Evolutionary conservation across 2,888 invertebrate genomes (phyloP).

Genomic region (Archaeoteleia sp.): DNA sequence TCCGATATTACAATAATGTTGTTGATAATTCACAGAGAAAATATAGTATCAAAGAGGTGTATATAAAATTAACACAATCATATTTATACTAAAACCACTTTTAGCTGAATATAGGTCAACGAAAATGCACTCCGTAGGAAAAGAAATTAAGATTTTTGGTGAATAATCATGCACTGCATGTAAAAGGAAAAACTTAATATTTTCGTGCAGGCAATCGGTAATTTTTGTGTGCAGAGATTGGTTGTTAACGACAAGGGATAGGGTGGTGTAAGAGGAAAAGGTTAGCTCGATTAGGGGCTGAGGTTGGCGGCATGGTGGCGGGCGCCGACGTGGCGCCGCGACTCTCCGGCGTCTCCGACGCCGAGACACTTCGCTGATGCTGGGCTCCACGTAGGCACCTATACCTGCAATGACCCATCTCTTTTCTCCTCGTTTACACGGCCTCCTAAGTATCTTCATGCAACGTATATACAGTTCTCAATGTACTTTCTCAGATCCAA

Average conservation of each 20-base stretch:
- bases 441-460: too few species aligned
- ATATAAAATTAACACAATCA: too few species aligned
- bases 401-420: slow-evolving; percentile 50
- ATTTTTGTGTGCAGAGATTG: slow-evolving; percentile 43
- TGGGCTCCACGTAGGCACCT: slow-evolving; percentile 62
- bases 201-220: slow-evolving; percentile 31
- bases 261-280: slow-evolving; percentile 23
- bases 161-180: slow-evolving; percentile 22
- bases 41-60: too few species aligned
- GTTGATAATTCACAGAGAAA: too few species aligned
- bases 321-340: slow-evolving; percentile 74
- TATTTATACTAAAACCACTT: too few species aligned
- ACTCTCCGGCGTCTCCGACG: slow-evolving; percentile 72
- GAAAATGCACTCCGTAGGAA: slow-evolving; percentile 19
- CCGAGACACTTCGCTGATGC: slow-evolving; percentile 68
- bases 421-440: slow-evolving; percentile 21
- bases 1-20: too few species aligned
- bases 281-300: slow-evolving; percentile 51
- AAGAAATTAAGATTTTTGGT: slow-evolving; percentile 22
- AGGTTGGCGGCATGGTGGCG: slow-evolving; percentile 71
- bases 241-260: slow-evolving; percentile 37
- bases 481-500: too few species aligned
- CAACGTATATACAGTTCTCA: too few species aligned
- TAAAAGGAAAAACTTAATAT: slow-evolving; percentile 1
- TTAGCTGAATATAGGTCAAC: slow-evolving; percentile 27